A percentile compares a stretch with the other conserved stretches of the same genome.
Evolutionary conservation across 2,797 vertebrate species (phyloP).

Genomic region (Coracias cyanogaster): DNA sequence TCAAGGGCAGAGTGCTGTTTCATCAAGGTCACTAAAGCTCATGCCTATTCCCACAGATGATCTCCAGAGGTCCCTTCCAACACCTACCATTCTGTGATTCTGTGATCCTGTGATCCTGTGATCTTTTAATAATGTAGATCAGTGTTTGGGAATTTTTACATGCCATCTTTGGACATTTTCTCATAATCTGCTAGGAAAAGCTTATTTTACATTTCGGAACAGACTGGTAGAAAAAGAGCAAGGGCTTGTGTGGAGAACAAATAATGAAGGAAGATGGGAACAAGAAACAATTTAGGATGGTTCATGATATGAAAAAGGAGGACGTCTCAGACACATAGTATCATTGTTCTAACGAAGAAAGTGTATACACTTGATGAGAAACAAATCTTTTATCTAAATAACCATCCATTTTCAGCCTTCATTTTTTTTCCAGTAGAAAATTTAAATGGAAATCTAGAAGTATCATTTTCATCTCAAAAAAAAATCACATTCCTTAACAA

Average conservation of each 20-base stretch:
- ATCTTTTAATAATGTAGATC: not conserved
- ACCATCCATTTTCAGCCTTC: not conserved
- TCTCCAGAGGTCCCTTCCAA: no score
- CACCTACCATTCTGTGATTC: no score
- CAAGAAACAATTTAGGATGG: not conserved
- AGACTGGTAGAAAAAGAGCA: not conserved
- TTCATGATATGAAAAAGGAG: not conserved
- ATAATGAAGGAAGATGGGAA: not conserved
- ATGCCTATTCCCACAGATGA: no score
- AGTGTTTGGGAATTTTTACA: not conserved
- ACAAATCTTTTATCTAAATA: not conserved
- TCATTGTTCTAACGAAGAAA: not conserved
- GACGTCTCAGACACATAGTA: not conserved
- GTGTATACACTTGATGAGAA: not conserved
- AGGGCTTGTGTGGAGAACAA: not conserved
- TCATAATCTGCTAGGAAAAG: not conserved
- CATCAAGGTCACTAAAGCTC: no score
- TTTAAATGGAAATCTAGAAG: not conserved
- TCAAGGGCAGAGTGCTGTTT: no score
- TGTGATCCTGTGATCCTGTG: no score
- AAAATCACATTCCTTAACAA: not conserved
- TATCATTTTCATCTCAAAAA: not conserved
- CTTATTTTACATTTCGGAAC: not conserved
- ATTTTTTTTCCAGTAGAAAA: not conserved
- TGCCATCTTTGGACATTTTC: not conserved